Conservation (phyloP, 2,888 invertebrate species). For the Junonia oenone region DNA sequence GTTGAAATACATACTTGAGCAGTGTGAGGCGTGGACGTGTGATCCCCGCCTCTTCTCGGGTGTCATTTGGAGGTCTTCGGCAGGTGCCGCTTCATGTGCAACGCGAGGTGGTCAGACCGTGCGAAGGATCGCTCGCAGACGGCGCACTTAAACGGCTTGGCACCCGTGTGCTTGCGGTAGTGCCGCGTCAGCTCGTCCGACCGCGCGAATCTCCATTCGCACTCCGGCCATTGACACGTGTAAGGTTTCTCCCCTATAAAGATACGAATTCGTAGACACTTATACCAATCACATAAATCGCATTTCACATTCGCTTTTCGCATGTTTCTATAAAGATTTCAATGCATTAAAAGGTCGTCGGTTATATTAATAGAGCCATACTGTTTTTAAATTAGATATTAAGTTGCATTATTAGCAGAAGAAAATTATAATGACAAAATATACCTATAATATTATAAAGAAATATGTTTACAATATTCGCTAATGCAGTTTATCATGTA, state of each 20-base stretch:
- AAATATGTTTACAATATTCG: constrained; percentile 9
- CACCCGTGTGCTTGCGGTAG: constrained; percentile 97
- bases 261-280: constrained; percentile 3
- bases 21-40: constrained; percentile 56
- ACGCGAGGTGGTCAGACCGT: constrained; percentile 95
- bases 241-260: constrained; percentile 97
- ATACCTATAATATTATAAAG: no score
- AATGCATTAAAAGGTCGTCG: no score
- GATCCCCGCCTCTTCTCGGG: constrained; percentile 69
- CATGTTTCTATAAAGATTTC: not conserved
- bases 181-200: constrained; percentile 97
- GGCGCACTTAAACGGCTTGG: constrained; percentile 97
- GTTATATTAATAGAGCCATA: no score
- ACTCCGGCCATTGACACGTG: constrained; percentile 98
- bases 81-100: constrained; percentile 97
- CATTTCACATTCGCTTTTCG: constrained; percentile 8
- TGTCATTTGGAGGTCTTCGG: constrained; percentile 90
- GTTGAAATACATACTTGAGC: constrained; percentile 52
- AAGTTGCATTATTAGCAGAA: no score
- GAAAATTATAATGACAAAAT: not conserved
- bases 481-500: constrained; percentile 7
- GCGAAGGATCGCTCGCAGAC: constrained; percentile 97
- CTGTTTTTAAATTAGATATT: no score
- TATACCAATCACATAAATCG: not conserved
- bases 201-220: constrained; percentile 97